A percentile compares a stretch with the other conserved stretches of the same genome.
Evolutionary conservation across 2,888 invertebrate species (phyloP).

Genomic region (Flexamia atlantica): DNA sequence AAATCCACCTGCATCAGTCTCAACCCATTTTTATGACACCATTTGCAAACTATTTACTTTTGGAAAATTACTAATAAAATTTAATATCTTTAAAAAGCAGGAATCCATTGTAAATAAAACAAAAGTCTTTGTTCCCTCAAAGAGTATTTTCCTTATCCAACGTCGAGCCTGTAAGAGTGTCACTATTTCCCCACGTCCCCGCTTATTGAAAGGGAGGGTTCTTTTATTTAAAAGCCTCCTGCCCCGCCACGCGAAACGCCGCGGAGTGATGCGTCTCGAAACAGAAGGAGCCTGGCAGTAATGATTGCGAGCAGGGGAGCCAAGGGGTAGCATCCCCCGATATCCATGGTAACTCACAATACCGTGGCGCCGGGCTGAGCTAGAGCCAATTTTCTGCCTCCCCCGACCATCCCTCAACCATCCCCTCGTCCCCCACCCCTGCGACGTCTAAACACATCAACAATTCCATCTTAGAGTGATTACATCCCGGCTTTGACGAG

Average conservation of each 20-base stretch:
- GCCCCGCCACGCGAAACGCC: neutral
- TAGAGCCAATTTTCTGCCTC: conserved; percentile 44
- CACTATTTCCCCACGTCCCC: neutral
- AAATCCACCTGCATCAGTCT: no score
- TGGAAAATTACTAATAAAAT: no score
- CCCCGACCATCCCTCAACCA: neutral
- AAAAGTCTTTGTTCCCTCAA: no score
- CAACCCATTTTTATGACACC: no score
- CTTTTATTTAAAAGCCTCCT: conserved; percentile 31
- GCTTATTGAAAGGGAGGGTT: conserved; percentile 13
- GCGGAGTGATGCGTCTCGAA: neutral
- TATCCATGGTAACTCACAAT: conserved; percentile 26
- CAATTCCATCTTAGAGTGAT: conserved; percentile 55
- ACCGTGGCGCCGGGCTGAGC: conserved; percentile 13
- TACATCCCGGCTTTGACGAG: conserved; percentile 26
- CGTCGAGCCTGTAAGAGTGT: no score
- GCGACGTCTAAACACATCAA: conserved; percentile 31
- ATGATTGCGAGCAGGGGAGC: conserved; percentile 30
- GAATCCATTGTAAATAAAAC: no score
- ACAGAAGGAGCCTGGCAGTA: conserved; percentile 20
- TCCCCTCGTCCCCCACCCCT: neutral
- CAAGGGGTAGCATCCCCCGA: conserved; percentile 14
- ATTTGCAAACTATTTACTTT: no score
- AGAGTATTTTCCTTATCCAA: no score
- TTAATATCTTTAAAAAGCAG: no score